Percentiles rank a stretch among this genome's conserved stretches.
These are phyloP conservation scores for Polypedilum vanderplanki DNA, from an alignment of 1,140 invertebrate species.

Conservation along the genomic window DNA sequence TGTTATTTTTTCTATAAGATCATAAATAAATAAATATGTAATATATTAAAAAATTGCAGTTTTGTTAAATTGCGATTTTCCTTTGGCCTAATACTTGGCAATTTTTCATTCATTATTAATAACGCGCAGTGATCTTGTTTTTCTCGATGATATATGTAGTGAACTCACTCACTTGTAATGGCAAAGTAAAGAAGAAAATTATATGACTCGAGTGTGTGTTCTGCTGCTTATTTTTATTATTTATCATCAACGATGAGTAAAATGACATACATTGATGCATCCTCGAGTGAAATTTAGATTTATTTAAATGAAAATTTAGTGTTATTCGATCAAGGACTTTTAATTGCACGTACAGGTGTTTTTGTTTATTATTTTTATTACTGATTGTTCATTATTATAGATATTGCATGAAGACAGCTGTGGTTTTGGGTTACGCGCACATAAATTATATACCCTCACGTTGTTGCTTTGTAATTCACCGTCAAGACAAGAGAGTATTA, in stretches of 20 bases:
- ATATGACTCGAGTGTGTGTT: background rate
- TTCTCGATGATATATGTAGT: background rate
- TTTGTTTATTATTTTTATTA: no score
- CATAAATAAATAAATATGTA: background rate
- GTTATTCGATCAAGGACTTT: no score
- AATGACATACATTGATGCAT: background rate
- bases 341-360: no score
- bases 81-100: constrained; percentile 16
- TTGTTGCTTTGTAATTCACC: no score
- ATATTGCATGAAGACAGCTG: no score
- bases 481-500: no score
- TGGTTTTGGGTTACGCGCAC: no score
- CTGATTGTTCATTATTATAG: no score
- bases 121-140: background rate
- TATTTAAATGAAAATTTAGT: no score
- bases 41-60: background rate
- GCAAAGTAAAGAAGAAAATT: background rate
- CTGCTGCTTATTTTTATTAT: background rate
- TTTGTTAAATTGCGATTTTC: constrained; percentile 10
- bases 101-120: constrained; percentile 20
- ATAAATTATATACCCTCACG: no score
- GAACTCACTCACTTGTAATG: background rate
- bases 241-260: background rate
- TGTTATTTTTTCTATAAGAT: no score
- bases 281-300: no score